phyloP scores from a whole-genome alignment of 2,888 invertebrate genomes.

The Caenorhabditis becei region DNA sequence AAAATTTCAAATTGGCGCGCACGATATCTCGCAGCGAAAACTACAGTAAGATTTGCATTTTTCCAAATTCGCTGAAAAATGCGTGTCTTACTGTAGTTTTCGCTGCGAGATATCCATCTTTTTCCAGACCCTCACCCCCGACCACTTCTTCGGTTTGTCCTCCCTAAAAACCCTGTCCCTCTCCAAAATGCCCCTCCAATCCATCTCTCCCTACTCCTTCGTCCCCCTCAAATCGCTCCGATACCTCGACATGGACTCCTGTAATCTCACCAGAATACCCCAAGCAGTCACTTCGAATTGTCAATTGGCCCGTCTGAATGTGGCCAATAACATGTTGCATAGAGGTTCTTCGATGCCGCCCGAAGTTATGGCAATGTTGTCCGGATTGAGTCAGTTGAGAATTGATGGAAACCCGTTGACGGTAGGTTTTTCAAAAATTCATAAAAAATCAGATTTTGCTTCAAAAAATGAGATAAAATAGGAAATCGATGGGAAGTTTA shows the following conservation, averaged over 20 bases:
- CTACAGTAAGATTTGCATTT: too few relatives aligned
- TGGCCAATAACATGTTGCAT: slow-evolving; percentile 70
- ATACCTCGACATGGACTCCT: slow-evolving; percentile 72
- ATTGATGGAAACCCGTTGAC: slow-evolving; percentile 72
- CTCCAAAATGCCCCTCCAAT: slow-evolving; percentile 66
- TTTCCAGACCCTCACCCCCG: slow-evolving; percentile 66
- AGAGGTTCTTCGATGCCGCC: slow-evolving; percentile 65
- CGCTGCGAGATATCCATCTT: too few relatives aligned
- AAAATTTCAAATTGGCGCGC: too few relatives aligned
- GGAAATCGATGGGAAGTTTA: too few relatives aligned
- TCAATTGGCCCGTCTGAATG: slow-evolving; percentile 67
- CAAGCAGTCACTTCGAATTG: slow-evolving; percentile 75
- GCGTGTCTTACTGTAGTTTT: too few relatives aligned
- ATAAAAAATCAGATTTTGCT: background rate
- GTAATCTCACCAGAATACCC: slow-evolving; percentile 75
- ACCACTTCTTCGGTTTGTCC: slow-evolving; percentile 70
- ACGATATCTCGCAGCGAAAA: too few relatives aligned
- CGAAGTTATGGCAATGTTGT: slow-evolving; percentile 67
- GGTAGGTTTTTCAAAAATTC: slow-evolving; percentile 31
- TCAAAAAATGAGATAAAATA: too few relatives aligned
- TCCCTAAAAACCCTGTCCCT: slow-evolving; percentile 71
- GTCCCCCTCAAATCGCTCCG: slow-evolving; percentile 72
- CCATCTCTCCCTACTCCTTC: slow-evolving; percentile 73
- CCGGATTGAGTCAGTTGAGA: slow-evolving; percentile 66
- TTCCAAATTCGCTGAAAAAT: too few relatives aligned